A percentile compares a stretch with the other conserved stretches of the same genome.
phyloP scores from a whole-genome alignment of 2,888 invertebrate species.

The Dysmachus trigonus region DNA sequence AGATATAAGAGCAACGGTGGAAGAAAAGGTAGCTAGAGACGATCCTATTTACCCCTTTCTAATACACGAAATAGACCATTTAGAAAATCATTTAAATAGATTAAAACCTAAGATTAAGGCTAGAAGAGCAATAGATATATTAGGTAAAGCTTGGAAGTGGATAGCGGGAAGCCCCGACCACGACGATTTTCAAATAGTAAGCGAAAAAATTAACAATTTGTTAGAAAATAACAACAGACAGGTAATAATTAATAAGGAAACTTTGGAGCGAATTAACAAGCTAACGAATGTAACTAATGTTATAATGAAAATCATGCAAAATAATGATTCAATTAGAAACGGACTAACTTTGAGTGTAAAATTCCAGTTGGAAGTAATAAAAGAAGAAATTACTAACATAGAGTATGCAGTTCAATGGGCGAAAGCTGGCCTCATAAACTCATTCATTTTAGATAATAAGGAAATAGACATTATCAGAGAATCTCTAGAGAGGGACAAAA shows the following conservation, averaged over 20 bases:
- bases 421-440: conserved; percentile 48
- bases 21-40: conserved; percentile 6
- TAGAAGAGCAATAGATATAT: conserved; percentile 44
- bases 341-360: neutral
- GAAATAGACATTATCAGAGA: conserved; percentile 46
- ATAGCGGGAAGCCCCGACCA: conserved; percentile 45
- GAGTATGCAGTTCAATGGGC: conserved; percentile 48
- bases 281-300: conserved; percentile 4
- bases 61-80: conserved; percentile 9
- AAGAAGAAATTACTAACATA: neutral
- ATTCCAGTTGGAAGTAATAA: neutral
- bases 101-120: conserved; percentile 23
- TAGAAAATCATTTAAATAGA: neutral
- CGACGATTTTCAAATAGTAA: conserved; percentile 43
- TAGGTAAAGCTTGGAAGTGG: conserved; percentile 37
- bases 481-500: conserved; percentile 45
- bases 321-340: conserved; percentile 5
- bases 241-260: neutral
- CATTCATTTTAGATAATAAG: conserved; percentile 47
- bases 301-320: neutral
- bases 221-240: too few relatives aligned
- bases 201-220: neutral
- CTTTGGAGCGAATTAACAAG: neutral
- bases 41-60: conserved; percentile 40
- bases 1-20: conserved; percentile 22